These are phyloP conservation scores for Liparis tanakae DNA, from an alignment of 2,797 vertebrate genomes.

Conservation along the genomic window DNA sequence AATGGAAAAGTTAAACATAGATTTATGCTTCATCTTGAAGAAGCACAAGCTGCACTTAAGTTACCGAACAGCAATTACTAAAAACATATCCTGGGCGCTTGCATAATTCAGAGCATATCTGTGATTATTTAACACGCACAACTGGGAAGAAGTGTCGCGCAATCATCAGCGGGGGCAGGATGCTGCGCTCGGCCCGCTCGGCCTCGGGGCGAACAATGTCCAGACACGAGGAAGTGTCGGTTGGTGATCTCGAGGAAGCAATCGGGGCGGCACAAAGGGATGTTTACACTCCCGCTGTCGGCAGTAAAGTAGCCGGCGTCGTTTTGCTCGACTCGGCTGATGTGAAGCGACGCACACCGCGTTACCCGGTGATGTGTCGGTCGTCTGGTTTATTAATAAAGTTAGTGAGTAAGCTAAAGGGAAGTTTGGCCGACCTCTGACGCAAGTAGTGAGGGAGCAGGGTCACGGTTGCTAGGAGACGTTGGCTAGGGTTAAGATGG, in stretches of 20 bases:
- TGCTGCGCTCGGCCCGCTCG: constrained; percentile 27
- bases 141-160: constrained; percentile 5
- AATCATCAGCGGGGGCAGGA: constrained; percentile 49
- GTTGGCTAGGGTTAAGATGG: constrained; percentile 63
- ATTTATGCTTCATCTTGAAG: constrained; percentile 52
- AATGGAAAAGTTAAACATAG: constrained; percentile 71
- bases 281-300: constrained; percentile 56
- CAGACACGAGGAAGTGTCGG: constrained; percentile 34
- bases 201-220: constrained; percentile 35
- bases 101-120: constrained; percentile 50
- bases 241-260: constrained; percentile 37
- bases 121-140: constrained; percentile 25
- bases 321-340: constrained; percentile 34
- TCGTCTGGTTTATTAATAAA: constrained; percentile 79
- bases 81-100: constrained; percentile 44
- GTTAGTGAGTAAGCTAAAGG: constrained; percentile 67
- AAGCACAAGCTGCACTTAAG: constrained; percentile 47
- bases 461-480: constrained; percentile 79
- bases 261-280: constrained; percentile 24
- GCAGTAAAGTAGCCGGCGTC: constrained; percentile 12
- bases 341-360: constrained; percentile 29
- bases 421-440: constrained; percentile 68
- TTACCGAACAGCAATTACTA: constrained; percentile 52
- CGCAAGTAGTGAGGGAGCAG: constrained; percentile 69
- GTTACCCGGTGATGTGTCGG: constrained; percentile 60